Evolutionary conservation across 1,140 invertebrate genomes (phyloP).

Genomic region (fruit fly (Drosophila melanogaster)): DNA sequence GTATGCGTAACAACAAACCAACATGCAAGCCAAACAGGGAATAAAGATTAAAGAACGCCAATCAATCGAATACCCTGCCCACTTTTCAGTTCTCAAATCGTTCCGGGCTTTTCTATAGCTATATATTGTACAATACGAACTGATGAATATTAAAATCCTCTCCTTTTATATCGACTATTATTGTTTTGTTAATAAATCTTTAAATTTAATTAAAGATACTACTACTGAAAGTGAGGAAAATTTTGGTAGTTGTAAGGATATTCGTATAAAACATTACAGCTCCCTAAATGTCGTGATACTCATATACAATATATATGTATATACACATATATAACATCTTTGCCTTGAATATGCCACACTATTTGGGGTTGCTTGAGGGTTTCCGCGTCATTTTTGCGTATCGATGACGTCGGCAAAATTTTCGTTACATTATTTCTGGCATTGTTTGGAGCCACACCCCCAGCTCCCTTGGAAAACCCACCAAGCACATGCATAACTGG

Average conservation of each 20-base stretch:
- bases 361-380: conserved; percentile 10
- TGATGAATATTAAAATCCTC: too few relatives aligned
- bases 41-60: not conserved
- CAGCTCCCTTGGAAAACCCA: conserved; percentile 2
- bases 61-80: conserved; percentile 20
- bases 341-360: not conserved
- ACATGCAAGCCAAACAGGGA: conserved; percentile 16
- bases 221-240: too few relatives aligned
- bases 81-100: too few relatives aligned
- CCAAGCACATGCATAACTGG: conserved; percentile 13
- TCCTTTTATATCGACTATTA: too few relatives aligned
- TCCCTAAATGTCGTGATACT: not conserved
- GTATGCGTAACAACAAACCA: conserved; percentile 14
- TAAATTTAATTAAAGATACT: too few relatives aligned
- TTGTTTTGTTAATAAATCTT: too few relatives aligned
- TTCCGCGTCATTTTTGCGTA: conserved; percentile 65
- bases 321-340: not conserved
- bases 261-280: too few relatives aligned
- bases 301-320: too few relatives aligned
- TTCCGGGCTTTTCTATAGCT: not conserved
- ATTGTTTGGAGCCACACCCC: conserved; percentile 53
- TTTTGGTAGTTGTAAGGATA: too few relatives aligned
- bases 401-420: conserved; percentile 78
- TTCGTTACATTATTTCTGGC: conserved; percentile 61
- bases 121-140: not conserved